phyloP scores from a whole-genome alignment of 2,113 vertebrate species.

The Pangasianodon hypophthalmus region DNA sequence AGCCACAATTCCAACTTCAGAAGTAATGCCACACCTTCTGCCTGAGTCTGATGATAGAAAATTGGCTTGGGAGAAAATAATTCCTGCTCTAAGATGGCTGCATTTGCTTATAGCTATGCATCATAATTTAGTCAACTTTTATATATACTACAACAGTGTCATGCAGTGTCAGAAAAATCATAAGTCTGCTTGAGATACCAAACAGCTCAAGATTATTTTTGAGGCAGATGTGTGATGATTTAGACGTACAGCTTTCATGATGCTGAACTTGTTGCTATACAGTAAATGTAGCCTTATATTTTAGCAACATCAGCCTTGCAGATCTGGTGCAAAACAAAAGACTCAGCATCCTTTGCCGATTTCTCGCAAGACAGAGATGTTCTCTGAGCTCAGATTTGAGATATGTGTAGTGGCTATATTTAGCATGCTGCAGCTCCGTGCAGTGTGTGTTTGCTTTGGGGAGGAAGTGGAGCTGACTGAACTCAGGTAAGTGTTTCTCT shows the following conservation, averaged over 20 bases:
- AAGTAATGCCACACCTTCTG: background rate
- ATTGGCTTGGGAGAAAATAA: background rate
- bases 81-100: background rate
- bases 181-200: background rate
- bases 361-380: background rate
- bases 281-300: background rate
- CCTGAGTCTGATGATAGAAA: background rate
- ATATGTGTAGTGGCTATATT: constrained; percentile 16
- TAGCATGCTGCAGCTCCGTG: background rate
- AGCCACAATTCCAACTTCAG: background rate
- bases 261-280: background rate
- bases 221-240: background rate
- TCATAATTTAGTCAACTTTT: background rate
- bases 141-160: background rate
- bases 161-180: background rate
- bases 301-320: background rate
- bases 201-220: background rate
- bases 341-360: background rate
- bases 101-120: background rate
- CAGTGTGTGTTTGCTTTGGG: background rate
- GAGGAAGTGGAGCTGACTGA: constrained; percentile 9
- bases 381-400: background rate
- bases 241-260: background rate
- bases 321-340: background rate
- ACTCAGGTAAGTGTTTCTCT: constrained; percentile 23